A percentile compares a stretch with the other conserved stretches of the same genome.
These are phyloP conservation scores for Archips xylosteana DNA, from an alignment of 2,888 invertebrate species.

Conservation along the genomic window DNA sequence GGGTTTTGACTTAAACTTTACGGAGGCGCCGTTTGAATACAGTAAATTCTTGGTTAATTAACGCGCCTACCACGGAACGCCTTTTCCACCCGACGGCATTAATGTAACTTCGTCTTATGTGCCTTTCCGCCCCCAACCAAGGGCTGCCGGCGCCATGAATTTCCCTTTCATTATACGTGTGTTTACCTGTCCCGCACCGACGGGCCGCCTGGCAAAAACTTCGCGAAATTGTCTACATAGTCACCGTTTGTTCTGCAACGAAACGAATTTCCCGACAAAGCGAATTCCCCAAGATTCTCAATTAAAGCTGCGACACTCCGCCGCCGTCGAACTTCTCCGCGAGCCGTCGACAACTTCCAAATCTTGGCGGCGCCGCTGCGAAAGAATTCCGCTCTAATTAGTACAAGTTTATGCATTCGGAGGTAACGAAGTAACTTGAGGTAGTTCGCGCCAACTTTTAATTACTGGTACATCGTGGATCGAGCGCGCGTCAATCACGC, in stretches of 20 bases:
- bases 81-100: constrained; percentile 47
- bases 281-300: constrained; percentile 81
- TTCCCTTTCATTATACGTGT: constrained; percentile 43
- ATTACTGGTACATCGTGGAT: constrained; percentile 66
- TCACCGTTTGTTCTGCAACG: constrained; percentile 64
- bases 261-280: constrained; percentile 75
- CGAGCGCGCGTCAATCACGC: constrained; percentile 47
- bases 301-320: constrained; percentile 80
- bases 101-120: constrained; percentile 57
- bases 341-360: constrained; percentile 69
- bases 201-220: constrained; percentile 54
- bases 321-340: constrained; percentile 68
- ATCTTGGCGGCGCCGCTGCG: constrained; percentile 72
- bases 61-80: constrained; percentile 59
- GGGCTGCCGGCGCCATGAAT: constrained; percentile 30
- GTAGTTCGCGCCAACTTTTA: constrained; percentile 75
- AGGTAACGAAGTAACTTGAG: constrained; percentile 59
- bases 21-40: constrained; percentile 70
- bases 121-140: constrained; percentile 48
- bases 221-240: constrained; percentile 62
- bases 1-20: constrained; percentile 72
- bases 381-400: constrained; percentile 83
- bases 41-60: constrained; percentile 79
- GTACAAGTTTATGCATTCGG: constrained; percentile 82
- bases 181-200: constrained; percentile 37